These are phyloP conservation scores for Parnassius apollo DNA, from an alignment of 2,888 invertebrate genomes.

Conservation along the genomic window DNA sequence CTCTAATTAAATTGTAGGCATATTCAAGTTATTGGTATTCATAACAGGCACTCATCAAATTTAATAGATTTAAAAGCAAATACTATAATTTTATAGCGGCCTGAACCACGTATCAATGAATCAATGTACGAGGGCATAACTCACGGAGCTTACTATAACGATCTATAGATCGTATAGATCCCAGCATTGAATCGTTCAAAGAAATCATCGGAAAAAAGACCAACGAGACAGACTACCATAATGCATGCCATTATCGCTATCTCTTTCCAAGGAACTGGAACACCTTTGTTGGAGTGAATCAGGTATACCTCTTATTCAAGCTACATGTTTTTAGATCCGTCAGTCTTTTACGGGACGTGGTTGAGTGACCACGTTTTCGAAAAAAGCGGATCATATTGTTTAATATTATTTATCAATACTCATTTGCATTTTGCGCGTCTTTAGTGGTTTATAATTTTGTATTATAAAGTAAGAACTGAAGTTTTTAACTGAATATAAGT, in stretches of 20 bases:
- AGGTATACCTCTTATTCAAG: conserved; percentile 54
- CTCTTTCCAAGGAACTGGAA: conserved; percentile 38
- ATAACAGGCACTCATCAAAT: conserved; percentile 25
- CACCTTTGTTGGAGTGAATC: conserved; percentile 40
- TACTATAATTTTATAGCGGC: conserved; percentile 45
- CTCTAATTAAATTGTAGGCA: conserved; percentile 21
- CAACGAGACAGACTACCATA: conserved; percentile 58
- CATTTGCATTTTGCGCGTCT: conserved; percentile 28
- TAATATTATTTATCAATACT: conserved; percentile 24
- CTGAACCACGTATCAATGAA: conserved; percentile 52
- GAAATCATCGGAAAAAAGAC: conserved; percentile 72
- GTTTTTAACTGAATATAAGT: conserved; percentile 3
- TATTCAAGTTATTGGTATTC: conserved; percentile 18
- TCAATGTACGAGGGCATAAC: conserved; percentile 59
- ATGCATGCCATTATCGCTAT: conserved; percentile 72
- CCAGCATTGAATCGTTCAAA: conserved; percentile 61
- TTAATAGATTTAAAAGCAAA: conserved; percentile 37
- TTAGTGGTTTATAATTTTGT: conserved; percentile 26
- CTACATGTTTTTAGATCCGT: conserved; percentile 39
- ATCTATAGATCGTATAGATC: conserved; percentile 72
- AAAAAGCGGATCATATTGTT: conserved; percentile 26
- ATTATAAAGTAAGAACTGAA: conserved; percentile 10
- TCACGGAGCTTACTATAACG: conserved; percentile 61
- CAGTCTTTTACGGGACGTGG: conserved; percentile 46
- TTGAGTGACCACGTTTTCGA: conserved; percentile 33